phyloP scores from a whole-genome alignment of 2,113 vertebrate species.

The Cisticola juncidis region DNA sequence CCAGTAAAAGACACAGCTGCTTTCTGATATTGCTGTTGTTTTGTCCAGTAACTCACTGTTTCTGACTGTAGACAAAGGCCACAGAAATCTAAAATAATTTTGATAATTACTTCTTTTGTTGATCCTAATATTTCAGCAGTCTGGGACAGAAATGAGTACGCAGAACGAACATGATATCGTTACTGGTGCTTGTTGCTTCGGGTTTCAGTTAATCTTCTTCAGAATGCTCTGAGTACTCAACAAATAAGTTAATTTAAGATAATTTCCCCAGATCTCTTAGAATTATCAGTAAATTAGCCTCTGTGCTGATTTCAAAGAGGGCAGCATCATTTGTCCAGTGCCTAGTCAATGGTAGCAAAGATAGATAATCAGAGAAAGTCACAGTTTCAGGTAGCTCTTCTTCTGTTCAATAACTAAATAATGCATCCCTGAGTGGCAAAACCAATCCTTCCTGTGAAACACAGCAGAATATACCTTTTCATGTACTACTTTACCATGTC shows the following conservation, averaged over 20 bases:
- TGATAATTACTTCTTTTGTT: neutral
- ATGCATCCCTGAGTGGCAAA: neutral
- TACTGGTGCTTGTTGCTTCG: neutral
- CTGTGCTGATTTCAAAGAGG: neutral
- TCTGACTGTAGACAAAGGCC: neutral
- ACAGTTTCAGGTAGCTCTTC: neutral
- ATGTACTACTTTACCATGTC: neutral
- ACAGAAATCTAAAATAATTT: neutral
- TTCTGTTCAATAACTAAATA: neutral
- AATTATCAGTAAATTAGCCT: neutral
- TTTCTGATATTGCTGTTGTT: neutral
- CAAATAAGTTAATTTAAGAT: conserved; percentile 4
- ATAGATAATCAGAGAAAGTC: neutral
- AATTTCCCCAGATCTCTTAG: neutral
- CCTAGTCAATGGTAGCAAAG: neutral
- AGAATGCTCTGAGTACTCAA: neutral
- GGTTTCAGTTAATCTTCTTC: neutral
- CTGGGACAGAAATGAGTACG: accelerated
- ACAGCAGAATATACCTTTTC: neutral
- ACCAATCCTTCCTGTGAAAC: neutral
- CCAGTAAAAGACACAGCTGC: neutral
- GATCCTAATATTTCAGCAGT: neutral
- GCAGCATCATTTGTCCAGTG: neutral
- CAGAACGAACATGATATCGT: accelerated
- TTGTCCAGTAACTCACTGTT: neutral